Conservation (phyloP, 2,888 invertebrate species). For the Catonia carolina region DNA sequence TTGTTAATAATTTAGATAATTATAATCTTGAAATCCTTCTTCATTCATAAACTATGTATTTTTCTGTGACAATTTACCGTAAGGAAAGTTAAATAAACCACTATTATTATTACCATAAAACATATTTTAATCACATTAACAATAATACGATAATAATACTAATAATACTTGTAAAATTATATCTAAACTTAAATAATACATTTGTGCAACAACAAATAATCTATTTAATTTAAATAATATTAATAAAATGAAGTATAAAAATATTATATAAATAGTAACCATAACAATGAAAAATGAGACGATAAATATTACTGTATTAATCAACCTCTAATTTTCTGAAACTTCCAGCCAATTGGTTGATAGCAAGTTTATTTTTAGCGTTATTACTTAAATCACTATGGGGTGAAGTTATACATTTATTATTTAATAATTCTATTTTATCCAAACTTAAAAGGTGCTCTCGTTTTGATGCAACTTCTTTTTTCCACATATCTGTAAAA, state of each 20-base stretch:
- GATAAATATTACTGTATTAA: constrained; percentile 23
- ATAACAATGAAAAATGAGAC: background rate
- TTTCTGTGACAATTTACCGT: too few relatives aligned
- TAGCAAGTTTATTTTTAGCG: constrained; percentile 19
- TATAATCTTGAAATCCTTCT: too few relatives aligned
- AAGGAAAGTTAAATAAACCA: too few relatives aligned
- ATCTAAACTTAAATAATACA: too few relatives aligned
- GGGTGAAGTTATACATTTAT: constrained; percentile 33
- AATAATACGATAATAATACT: too few relatives aligned
- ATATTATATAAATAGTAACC: background rate
- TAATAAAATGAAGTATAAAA: background rate
- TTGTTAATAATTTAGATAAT: too few relatives aligned
- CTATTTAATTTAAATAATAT: background rate
- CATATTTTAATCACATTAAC: too few relatives aligned
- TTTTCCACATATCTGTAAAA: constrained; percentile 59
- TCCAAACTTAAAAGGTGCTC: constrained; percentile 59
- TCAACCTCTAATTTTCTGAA: constrained; percentile 37
- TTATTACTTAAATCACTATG: constrained; percentile 18
- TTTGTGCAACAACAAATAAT: too few relatives aligned
- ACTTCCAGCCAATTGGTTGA: constrained; percentile 31
- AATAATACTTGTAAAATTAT: too few relatives aligned
- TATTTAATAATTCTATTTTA: constrained; percentile 54
- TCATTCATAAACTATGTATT: too few relatives aligned
- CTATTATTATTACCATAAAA: too few relatives aligned
- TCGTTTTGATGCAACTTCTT: constrained; percentile 55